Conservation (phyloP, 2,888 invertebrate genomes). For the Athalia rosae region DNA sequence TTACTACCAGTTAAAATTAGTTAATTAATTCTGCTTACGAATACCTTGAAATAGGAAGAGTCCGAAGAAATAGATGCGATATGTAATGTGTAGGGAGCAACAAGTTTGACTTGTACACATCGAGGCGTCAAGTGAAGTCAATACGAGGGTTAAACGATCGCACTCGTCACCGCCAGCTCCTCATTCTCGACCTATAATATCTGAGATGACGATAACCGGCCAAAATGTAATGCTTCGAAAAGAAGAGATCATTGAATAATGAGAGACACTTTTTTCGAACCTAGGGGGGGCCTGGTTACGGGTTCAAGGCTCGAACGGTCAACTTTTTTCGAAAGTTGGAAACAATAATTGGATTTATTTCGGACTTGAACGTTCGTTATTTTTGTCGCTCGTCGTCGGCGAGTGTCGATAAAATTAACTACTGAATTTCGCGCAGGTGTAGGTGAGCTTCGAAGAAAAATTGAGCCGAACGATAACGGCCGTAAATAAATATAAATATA, state of each 20-base stretch:
- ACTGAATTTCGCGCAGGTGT: background rate
- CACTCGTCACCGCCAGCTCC: slow-evolving; percentile 41
- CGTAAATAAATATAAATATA: slow-evolving; percentile 15
- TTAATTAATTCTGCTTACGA: slow-evolving; percentile 29
- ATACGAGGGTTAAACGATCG: slow-evolving; percentile 60
- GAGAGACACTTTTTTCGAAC: no score
- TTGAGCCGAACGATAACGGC: background rate
- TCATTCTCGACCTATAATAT: slow-evolving; percentile 41
- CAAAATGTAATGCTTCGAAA: no score
- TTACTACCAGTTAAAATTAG: no score
- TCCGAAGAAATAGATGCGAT: background rate
- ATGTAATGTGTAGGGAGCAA: slow-evolving; percentile 19
- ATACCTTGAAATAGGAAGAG: background rate
- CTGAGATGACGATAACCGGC: no score
- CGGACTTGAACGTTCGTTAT: slow-evolving; percentile 1
- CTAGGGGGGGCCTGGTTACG: no score
- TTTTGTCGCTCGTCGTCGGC: slow-evolving; percentile 12
- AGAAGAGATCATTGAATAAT: no score
- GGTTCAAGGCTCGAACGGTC: no score
- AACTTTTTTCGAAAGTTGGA: no score
- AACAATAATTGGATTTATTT: no score
- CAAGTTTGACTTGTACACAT: slow-evolving; percentile 67
- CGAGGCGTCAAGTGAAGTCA: slow-evolving; percentile 70
- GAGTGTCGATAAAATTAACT: slow-evolving; percentile 26
- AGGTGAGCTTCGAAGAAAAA: slow-evolving; percentile 15